Evolutionary conservation across 2,888 invertebrate genomes (phyloP).

Genomic region (Aproaerema taeniolella): DNA sequence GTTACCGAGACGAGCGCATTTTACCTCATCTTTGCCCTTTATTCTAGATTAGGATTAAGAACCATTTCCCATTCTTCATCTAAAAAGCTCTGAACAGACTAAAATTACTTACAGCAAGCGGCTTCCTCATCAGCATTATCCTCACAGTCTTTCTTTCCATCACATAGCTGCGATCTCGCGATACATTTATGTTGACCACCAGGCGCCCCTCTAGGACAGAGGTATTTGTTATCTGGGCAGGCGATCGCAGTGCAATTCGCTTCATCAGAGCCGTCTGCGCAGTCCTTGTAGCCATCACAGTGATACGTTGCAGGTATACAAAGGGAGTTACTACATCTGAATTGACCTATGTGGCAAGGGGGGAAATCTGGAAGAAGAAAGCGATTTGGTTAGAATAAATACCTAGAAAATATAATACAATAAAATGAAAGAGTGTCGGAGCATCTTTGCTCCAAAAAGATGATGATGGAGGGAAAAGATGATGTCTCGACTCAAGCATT

Average conservation of each 20-base stretch:
- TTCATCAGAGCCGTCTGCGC: constrained; percentile 94
- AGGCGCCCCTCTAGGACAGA: constrained; percentile 86
- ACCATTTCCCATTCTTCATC: too few species aligned
- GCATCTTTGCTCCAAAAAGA: too few species aligned
- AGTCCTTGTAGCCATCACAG: constrained; percentile 93
- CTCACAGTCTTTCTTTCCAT: constrained; percentile 93
- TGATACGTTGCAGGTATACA: constrained; percentile 94
- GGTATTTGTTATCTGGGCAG: constrained; percentile 93
- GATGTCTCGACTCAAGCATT: too few species aligned
- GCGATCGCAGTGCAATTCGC: constrained; percentile 91
- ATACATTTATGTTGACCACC: constrained; percentile 91
- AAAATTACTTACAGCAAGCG: constrained; percentile 88
- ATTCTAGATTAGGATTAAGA: too few species aligned
- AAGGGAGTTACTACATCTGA: constrained; percentile 93
- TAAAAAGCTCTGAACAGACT: not conserved
- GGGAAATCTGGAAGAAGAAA: constrained; percentile 85
- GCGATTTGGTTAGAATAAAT: not conserved
- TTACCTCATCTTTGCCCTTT: too few species aligned
- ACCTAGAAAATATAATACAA: too few species aligned
- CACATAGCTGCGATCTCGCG: constrained; percentile 90
- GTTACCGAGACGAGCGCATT: too few species aligned
- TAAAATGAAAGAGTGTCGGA: too few species aligned
- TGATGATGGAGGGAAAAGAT: too few species aligned
- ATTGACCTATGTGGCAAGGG: constrained; percentile 92
- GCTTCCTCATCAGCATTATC: constrained; percentile 93